Conservation (phyloP, 2,113 vertebrate species). For the Anoplopoma fimbria region DNA sequence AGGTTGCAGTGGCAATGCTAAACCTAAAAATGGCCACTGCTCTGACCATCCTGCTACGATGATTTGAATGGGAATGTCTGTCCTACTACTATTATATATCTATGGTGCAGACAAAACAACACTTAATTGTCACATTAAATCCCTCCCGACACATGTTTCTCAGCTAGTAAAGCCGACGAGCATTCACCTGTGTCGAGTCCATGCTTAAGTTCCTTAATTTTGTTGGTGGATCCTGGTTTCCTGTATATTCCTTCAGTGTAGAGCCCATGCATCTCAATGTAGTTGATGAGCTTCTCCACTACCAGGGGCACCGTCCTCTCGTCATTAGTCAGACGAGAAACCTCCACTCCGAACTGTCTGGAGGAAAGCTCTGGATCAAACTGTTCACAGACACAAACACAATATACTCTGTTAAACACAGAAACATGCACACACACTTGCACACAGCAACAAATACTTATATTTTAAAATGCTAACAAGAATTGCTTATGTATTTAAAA, state of each 20-base stretch:
- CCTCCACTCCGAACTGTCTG: slow-evolving; percentile 95
- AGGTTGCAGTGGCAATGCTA: too few relatives aligned
- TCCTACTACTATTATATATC: too few relatives aligned
- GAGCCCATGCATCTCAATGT: slow-evolving; percentile 98
- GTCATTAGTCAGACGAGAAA: slow-evolving; percentile 93
- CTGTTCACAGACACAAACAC: slow-evolving; percentile 78
- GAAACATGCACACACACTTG: neutral
- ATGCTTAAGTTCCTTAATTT: slow-evolving; percentile 96
- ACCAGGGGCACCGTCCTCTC: slow-evolving; percentile 93
- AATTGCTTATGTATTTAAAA: neutral
- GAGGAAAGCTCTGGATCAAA: slow-evolving; percentile 94
- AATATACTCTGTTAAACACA: neutral
- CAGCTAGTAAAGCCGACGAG: neutral
- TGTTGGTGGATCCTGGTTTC: slow-evolving; percentile 96
- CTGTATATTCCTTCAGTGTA: slow-evolving; percentile 99
- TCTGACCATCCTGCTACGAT: too few relatives aligned
- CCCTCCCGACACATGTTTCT: neutral
- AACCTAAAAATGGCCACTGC: too few relatives aligned
- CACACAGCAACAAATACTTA: neutral
- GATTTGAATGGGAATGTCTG: too few relatives aligned
- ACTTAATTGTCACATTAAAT: neutral
- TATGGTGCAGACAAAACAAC: neutral
- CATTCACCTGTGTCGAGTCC: slow-evolving; percentile 91
- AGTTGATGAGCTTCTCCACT: slow-evolving; percentile 97
- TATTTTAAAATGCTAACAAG: neutral